Evolutionary conservation across 2,888 invertebrate genomes (phyloP).

Genomic region (Mesodorylaimus sp.): DNA sequence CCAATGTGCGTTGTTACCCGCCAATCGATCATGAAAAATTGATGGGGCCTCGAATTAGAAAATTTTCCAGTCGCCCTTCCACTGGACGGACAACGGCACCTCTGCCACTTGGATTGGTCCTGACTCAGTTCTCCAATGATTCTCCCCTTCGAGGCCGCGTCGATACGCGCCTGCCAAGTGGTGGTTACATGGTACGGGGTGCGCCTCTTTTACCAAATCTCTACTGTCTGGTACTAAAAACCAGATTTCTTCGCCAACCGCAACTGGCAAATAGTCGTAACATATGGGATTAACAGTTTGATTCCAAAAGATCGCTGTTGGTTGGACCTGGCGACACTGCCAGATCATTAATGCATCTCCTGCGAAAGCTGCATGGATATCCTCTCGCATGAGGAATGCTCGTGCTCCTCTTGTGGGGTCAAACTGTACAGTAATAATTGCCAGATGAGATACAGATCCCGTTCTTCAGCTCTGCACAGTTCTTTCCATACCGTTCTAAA

Average conservation of each 20-base stretch:
- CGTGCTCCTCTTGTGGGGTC: conserved; percentile 6
- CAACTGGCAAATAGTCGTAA: conserved; percentile 5
- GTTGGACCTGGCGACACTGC: background rate
- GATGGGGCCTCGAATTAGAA: background rate
- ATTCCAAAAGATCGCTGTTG: conserved; percentile 5
- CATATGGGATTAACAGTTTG: conserved; percentile 3
- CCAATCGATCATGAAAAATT: background rate
- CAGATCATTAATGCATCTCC: conserved; percentile 7
- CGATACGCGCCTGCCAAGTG: background rate
- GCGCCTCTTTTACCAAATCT: background rate
- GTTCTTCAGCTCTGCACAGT: background rate
- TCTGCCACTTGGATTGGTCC: background rate
- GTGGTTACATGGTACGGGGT: background rate
- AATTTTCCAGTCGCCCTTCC: background rate
- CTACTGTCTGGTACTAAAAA: conserved; percentile 5
- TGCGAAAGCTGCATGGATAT: conserved; percentile 6
- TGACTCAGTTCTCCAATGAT: background rate
- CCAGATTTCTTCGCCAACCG: background rate
- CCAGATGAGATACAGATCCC: background rate
- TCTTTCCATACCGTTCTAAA: conserved; percentile 2
- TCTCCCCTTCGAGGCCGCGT: background rate
- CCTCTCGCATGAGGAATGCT: background rate
- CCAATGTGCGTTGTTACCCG: background rate
- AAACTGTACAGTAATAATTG: conserved; percentile 1
- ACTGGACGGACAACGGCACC: background rate